Evolutionary conservation across 2,888 invertebrate genomes (phyloP).

Genomic region (Lottia scabra): DNA sequence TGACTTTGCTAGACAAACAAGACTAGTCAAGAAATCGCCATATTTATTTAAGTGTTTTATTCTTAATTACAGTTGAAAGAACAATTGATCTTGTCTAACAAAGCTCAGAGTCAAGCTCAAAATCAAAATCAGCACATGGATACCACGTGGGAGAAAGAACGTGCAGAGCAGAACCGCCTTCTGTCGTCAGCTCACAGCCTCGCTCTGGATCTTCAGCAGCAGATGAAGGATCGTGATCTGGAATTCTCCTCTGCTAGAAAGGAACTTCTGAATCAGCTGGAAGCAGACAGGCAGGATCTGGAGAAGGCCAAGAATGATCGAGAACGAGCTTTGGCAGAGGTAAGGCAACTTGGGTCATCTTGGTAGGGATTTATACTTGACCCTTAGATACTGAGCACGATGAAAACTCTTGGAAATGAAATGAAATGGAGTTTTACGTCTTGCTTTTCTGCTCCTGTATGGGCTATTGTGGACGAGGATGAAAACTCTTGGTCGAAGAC

Average conservation of each 20-base stretch:
- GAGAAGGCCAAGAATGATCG: conserved; percentile 43
- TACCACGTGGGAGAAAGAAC: conserved; percentile 57
- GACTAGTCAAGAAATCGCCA: too few species aligned
- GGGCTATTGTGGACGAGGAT: too few species aligned
- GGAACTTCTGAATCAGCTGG: conserved; percentile 81
- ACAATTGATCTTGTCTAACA: conserved; percentile 40
- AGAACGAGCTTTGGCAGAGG: conserved; percentile 47
- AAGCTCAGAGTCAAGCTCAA: conserved; percentile 41
- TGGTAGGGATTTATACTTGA: too few species aligned
- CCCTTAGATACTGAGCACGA: too few species aligned
- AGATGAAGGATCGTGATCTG: conserved; percentile 57
- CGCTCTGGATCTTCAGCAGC: conserved; percentile 59
- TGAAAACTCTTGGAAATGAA: too few species aligned
- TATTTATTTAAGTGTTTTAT: not conserved
- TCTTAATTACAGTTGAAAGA: conserved; percentile 49
- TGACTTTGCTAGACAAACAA: too few species aligned
- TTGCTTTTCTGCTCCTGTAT: too few species aligned
- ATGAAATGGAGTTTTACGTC: too few species aligned
- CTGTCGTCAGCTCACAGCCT: conserved; percentile 58
- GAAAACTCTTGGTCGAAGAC: too few species aligned
- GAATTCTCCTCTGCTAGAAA: conserved; percentile 68
- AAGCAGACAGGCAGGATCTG: conserved; percentile 41
- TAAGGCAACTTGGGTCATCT: conserved; percentile 15
- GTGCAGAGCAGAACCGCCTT: conserved; percentile 53
- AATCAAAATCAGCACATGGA: conserved; percentile 52